Conservation (phyloP, 2,113 vertebrate genomes). For the Ciconia stormi region DNA sequence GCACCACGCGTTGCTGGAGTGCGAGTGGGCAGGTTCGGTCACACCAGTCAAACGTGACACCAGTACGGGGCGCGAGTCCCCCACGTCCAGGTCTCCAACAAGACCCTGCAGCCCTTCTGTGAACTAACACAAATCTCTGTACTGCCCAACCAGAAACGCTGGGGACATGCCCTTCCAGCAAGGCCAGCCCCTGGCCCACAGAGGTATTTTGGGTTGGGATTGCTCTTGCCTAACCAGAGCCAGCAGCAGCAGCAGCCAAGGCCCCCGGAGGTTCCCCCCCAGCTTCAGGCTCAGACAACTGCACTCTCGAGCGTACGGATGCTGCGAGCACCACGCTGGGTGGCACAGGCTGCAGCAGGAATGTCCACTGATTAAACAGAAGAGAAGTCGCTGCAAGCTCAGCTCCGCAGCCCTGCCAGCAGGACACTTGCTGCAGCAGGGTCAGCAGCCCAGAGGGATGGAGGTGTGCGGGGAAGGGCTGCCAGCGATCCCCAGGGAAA, state of each 20-base stretch:
- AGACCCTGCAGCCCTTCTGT: not conserved
- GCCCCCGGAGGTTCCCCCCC: not conserved
- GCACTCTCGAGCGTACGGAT: fast-evolving
- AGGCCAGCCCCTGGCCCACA: not conserved
- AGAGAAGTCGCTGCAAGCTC: not conserved
- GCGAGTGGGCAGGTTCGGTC: not conserved
- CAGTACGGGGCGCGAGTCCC: not conserved
- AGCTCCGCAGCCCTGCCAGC: not conserved
- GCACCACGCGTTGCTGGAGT: fast-evolving
- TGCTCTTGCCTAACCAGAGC: not conserved
- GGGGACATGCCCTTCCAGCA: not conserved
- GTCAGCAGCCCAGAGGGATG: not conserved
- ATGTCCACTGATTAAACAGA: fast-evolving
- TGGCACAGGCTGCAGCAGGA: not conserved
- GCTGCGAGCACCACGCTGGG: not conserved
- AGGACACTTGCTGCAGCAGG: not conserved
- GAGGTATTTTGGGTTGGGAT: not conserved
- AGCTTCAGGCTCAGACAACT: not conserved
- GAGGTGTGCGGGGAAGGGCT: not conserved
- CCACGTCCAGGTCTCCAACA: not conserved
- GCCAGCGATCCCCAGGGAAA: not conserved
- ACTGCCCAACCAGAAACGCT: not conserved
- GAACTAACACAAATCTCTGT: not conserved
- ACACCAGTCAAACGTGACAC: not conserved
- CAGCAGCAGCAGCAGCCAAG: not conserved